Evolutionary conservation across 2,113 vertebrate genomes (phyloP), one percentile per base, ranked within the genome.

Genomic region (Siniperca knerii): DNA sequence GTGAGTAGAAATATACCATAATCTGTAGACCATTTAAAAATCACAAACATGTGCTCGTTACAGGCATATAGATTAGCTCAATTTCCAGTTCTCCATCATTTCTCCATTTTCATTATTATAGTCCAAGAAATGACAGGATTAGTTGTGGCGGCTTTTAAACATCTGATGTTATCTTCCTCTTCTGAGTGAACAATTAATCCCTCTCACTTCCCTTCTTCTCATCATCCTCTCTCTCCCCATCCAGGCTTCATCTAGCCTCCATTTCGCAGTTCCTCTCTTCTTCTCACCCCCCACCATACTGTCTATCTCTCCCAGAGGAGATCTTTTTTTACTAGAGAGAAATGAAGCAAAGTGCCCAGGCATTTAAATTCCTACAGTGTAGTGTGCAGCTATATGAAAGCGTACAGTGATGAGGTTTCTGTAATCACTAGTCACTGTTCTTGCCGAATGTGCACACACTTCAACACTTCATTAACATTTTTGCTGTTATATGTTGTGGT

Each of bases 141-240:
- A 95, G 93, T 91, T 93, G 92, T 92, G 88, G 94, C 69, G 74
- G 88, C 91, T 93, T 95, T 94, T 91, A 94, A 92, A 94, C 91
- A 95, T 95, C 89, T 90, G 94, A 96, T 95, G 87, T 90, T 91
- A 95, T 96, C 94, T 85, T 18, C 60, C 82, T 93, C 92, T 94
- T 91, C 92, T 92, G 84, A 90, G 93, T 92, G 92, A 94, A 92
- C 92, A 93, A 93, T 95, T 95, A 95, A 96, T 94, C 94, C 90
- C 84, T 84, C 91, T 89, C 80, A 75, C 83, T 91, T 89, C 79
- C 58, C 79, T 84, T 87, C 79, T 78, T 74, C 86, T 91, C 81
- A 60, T 87, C 84, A 67, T 74, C 72, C 69, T 84, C 84, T 71
- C 73, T 80, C 82, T 77, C 81, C 66, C 61, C 55, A 88, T 87